phyloP scores from a whole-genome alignment of 2,888 invertebrate genomes.

The Ichneumon xanthorius region DNA sequence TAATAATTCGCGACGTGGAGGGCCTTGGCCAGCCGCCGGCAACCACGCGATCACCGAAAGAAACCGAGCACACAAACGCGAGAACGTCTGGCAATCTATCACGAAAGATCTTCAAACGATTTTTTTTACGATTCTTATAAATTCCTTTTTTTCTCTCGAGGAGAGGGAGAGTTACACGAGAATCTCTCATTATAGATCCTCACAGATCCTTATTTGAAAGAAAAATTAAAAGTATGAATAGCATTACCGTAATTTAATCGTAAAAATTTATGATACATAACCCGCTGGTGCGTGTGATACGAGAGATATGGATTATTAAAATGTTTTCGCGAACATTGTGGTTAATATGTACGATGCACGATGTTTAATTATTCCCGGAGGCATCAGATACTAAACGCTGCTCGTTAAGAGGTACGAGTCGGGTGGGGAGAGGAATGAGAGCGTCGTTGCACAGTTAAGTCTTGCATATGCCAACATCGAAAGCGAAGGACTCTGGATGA shows the following conservation, averaged over 20 bases:
- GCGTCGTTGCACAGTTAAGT: slow-evolving; percentile 11
- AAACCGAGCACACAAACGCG: slow-evolving; percentile 25
- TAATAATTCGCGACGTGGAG: slow-evolving; percentile 60
- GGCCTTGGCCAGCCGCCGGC: slow-evolving; percentile 54
- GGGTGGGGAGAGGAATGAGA: slow-evolving; percentile 12
- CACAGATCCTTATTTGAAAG: neutral
- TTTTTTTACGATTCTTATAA: neutral
- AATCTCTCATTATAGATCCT: neutral
- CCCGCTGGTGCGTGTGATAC: neutral
- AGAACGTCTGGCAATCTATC: slow-evolving; percentile 37
- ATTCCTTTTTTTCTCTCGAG: neutral
- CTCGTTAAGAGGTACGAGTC: slow-evolving; percentile 16
- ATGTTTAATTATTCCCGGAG: slow-evolving; percentile 17
- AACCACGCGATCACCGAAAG: slow-evolving; percentile 63
- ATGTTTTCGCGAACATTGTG: slow-evolving; percentile 38
- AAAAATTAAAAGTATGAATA: slow-evolving; percentile 32
- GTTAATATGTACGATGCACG: neutral
- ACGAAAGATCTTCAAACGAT: slow-evolving; percentile 13
- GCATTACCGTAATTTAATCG: slow-evolving; percentile 57
- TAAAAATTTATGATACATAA: slow-evolving; percentile 38
- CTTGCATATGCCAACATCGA: slow-evolving; percentile 8
- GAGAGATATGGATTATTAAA: slow-evolving; percentile 8
- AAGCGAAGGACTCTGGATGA: slow-evolving; percentile 75
- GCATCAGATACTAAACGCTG: slow-evolving; percentile 15
- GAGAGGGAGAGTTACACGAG: neutral